Conservation (phyloP, 2,113 vertebrate genomes). For the Pavo muticus region DNA sequence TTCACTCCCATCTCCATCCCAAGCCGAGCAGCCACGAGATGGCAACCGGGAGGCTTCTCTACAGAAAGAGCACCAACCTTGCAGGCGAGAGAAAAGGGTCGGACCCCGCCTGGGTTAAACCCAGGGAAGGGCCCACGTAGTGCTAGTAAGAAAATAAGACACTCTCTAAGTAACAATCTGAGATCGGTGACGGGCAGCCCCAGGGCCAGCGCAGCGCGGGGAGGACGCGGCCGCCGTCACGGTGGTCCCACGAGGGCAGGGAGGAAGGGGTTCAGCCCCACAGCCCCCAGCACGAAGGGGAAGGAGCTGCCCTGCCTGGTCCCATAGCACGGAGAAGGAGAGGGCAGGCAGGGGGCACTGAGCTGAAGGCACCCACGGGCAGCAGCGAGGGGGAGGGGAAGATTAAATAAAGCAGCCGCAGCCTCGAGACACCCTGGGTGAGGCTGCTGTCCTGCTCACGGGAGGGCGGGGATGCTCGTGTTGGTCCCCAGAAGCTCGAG, state of each 20-base stretch:
- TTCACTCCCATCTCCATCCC: slow-evolving; percentile 29
- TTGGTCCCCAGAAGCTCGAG: not conserved
- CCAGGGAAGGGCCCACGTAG: not conserved
- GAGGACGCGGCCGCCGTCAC: not conserved
- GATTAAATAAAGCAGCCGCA: not conserved
- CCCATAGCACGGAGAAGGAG: not conserved
- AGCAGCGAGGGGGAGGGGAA: not conserved
- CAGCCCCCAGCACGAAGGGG: not conserved
- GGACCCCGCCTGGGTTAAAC: not conserved
- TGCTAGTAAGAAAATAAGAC: slow-evolving; percentile 68
- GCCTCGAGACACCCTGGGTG: no score
- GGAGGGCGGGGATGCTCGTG: rapidly evolving
- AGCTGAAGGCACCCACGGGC: not conserved
- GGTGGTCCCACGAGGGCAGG: slow-evolving; percentile 16
- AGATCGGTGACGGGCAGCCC: slow-evolving; percentile 37
- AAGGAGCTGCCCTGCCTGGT: not conserved
- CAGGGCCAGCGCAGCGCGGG: rapidly evolving
- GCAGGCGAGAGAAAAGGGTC: rapidly evolving
- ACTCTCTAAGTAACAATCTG: slow-evolving; percentile 44
- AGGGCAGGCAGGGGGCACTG: not conserved
- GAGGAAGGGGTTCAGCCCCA: rapidly evolving
- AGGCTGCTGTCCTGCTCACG: not conserved
- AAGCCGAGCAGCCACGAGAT: not conserved
- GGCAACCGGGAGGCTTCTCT: not conserved
- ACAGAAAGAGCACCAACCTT: not conserved